Conservation (phyloP, 2,888 invertebrate species). For the Athalia circularis region DNA sequence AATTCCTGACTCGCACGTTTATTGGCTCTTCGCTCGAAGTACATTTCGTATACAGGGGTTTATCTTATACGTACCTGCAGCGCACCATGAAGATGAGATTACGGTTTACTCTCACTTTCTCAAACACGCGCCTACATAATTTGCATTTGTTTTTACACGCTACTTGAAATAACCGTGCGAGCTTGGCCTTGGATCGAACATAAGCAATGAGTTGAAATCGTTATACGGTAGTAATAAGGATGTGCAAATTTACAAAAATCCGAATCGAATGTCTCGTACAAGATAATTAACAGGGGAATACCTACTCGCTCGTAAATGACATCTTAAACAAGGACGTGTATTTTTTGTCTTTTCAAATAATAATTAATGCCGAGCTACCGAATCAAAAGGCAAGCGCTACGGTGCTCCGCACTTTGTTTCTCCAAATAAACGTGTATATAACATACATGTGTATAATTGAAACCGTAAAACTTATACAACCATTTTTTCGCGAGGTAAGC, state of each 20-base stretch:
- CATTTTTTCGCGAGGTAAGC: slow-evolving; percentile 13
- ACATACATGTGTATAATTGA: neutral
- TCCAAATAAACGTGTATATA: no score
- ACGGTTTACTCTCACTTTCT: slow-evolving; percentile 6
- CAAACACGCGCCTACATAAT: slow-evolving; percentile 1
- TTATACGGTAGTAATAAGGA: no score
- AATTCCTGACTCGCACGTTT: slow-evolving; percentile 25
- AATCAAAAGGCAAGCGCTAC: no score
- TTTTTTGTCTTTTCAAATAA: no score
- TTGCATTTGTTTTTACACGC: neutral
- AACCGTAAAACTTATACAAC: neutral
- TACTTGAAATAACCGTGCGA: neutral
- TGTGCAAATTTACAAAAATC: no score
- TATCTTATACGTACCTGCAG: neutral
- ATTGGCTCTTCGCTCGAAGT: neutral
- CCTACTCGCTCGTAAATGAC: no score
- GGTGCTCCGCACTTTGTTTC: neutral
- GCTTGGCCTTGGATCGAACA: neutral
- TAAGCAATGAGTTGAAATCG: neutral
- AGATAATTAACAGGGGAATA: no score
- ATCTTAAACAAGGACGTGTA: no score
- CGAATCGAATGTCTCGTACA: no score
- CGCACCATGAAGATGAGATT: neutral
- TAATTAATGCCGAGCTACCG: no score
- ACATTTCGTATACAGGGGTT: neutral